Conservation (phyloP, 2,113 vertebrate species). For the Pituophis catenifer region DNA sequence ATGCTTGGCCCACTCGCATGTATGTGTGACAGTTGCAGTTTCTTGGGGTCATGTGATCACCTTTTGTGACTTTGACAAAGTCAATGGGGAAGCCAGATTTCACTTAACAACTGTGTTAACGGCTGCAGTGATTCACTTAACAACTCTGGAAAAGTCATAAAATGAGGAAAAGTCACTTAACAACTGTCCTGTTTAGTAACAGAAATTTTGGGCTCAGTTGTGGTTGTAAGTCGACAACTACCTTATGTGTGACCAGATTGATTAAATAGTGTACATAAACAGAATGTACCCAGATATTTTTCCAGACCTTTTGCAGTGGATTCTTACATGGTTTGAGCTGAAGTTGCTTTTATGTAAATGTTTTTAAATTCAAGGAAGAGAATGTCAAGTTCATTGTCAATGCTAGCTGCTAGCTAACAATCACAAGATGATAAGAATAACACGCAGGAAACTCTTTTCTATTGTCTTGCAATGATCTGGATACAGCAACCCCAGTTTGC, state of each 20-base stretch:
- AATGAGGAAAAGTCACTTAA: too few relatives aligned
- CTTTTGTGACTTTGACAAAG: too few relatives aligned
- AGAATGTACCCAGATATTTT: neutral
- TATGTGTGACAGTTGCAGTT: too few relatives aligned
- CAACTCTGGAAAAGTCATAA: too few relatives aligned
- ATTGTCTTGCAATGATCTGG: neutral
- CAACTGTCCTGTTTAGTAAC: too few relatives aligned
- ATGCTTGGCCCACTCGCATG: too few relatives aligned
- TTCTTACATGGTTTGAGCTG: neutral
- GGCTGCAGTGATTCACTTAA: too few relatives aligned
- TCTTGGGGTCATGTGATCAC: too few relatives aligned
- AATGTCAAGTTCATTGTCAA: neutral
- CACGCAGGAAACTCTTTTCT: neutral
- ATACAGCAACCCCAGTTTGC: neutral
- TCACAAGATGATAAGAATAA: neutral
- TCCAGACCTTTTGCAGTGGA: neutral
- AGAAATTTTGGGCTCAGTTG: too few relatives aligned
- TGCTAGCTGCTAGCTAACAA: neutral
- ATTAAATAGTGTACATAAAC: neutral
- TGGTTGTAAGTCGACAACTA: too few relatives aligned
- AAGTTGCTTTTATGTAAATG: neutral
- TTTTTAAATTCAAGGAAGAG: neutral
- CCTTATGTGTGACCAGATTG: neutral
- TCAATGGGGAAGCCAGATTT: too few relatives aligned
- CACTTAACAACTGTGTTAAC: too few relatives aligned